These are phyloP conservation scores for Chamaetylas fuelleborni DNA, from an alignment of 2,113 vertebrate genomes.

Conservation along the genomic window DNA sequence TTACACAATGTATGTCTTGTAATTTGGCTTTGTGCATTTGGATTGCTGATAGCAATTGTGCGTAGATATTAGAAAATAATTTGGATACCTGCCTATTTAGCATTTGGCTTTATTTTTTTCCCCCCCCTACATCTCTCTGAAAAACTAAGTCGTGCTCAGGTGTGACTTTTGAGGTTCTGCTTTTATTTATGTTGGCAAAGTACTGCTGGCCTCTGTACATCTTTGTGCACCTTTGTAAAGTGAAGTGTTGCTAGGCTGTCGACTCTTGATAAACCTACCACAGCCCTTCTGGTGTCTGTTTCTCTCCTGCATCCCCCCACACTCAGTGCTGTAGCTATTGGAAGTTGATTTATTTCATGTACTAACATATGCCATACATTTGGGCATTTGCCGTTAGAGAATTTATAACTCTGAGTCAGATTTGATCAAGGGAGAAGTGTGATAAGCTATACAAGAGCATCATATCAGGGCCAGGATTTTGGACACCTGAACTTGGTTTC, in stretches of 20 bases:
- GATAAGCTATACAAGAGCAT: background rate
- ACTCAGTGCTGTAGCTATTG: fast-evolving
- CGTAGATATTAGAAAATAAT: background rate
- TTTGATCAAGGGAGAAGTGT: background rate
- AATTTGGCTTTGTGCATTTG: background rate
- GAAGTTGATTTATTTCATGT: background rate
- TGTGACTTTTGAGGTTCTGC: background rate
- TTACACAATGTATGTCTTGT: background rate
- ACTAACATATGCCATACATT: background rate
- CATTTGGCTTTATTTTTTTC: background rate
- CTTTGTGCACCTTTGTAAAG: background rate
- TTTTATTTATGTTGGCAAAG: background rate
- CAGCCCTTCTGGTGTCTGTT: background rate
- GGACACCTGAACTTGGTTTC: background rate
- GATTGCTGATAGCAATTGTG: background rate
- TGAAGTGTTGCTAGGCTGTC: background rate
- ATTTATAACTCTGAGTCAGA: background rate
- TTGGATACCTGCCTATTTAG: background rate
- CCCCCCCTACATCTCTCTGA: background rate
- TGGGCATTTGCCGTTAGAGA: background rate
- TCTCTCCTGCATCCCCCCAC: background rate
- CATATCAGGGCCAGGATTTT: background rate
- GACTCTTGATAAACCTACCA: background rate
- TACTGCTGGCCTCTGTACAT: background rate
- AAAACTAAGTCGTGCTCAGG: background rate